These are phyloP conservation scores for Selenia dentaria DNA, from an alignment of 2,888 invertebrate genomes.

Conservation along the genomic window DNA sequence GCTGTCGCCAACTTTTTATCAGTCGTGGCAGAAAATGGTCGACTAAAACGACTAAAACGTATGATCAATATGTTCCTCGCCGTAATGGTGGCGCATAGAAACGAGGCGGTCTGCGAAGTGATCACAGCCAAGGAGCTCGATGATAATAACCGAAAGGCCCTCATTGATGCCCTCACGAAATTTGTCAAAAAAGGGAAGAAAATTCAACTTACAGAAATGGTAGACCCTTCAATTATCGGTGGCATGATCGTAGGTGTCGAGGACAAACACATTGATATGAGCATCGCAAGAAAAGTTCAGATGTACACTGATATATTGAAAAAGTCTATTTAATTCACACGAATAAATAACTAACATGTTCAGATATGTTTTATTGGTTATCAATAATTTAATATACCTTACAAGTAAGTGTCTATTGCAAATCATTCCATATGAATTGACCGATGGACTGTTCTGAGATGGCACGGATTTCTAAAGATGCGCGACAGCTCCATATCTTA, in stretches of 20 bases:
- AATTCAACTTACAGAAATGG: constrained; percentile 63
- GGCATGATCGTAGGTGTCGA: constrained; percentile 71
- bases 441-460: constrained; percentile 54
- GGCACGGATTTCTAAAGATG: constrained; percentile 66
- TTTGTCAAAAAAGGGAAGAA: constrained; percentile 60
- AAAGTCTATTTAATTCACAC: constrained; percentile 46
- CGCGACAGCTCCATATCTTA: constrained; percentile 69
- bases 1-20: constrained; percentile 60
- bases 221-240: constrained; percentile 62
- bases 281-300: constrained; percentile 60
- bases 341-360: constrained; percentile 15
- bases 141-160: constrained; percentile 39
- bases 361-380: constrained; percentile 3
- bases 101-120: constrained; percentile 68
- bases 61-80: constrained; percentile 61
- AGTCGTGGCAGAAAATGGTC: constrained; percentile 68
- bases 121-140: constrained; percentile 69
- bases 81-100: constrained; percentile 71
- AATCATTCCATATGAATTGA: constrained; percentile 53
- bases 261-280: constrained; percentile 71
- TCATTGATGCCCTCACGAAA: constrained; percentile 56
- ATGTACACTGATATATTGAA: constrained; percentile 65
- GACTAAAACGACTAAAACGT: constrained; percentile 56
- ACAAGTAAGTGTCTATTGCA: constrained; percentile 48
- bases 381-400: constrained; percentile 6